A percentile compares a stretch with the other conserved stretches of the same genome.
These are phyloP conservation scores for Stenotaenia linearis DNA, from an alignment of 2,888 invertebrate species.

Conservation along the genomic window DNA sequence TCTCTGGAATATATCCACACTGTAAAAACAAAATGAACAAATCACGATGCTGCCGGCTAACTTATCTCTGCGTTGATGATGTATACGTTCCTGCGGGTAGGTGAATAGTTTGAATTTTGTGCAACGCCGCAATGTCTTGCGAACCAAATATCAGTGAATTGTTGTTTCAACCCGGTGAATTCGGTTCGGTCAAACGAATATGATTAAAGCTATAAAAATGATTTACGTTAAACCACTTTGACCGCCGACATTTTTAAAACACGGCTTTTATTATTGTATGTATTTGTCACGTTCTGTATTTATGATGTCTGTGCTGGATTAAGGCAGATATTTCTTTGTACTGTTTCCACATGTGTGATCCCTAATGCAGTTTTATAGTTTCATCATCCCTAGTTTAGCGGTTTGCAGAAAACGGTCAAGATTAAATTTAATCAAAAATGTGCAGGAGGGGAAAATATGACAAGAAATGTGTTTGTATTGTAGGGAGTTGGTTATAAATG, in stretches of 20 bases:
- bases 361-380: slow-evolving; percentile 9
- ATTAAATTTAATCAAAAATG: slow-evolving; percentile 14
- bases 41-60: no score
- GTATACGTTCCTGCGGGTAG: no score
- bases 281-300: slow-evolving; percentile 19
- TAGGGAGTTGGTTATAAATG: background rate
- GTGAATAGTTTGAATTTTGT: no score
- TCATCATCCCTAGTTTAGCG: background rate
- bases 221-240: background rate
- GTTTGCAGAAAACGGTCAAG: background rate
- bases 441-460: background rate
- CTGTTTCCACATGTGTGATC: background rate
- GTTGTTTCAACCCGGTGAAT: no score
- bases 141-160: no score
- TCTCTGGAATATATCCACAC: no score
- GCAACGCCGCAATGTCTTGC: no score
- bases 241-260: background rate
- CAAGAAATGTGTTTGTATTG: background rate
- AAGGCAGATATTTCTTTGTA: background rate
- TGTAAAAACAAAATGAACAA: no score
- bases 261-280: background rate
- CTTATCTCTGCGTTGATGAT: no score
- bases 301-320: background rate
- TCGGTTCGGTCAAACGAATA: no score
- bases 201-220: background rate